phyloP scores from a whole-genome alignment of 2,113 vertebrate genomes.

The Gavialis gangeticus region DNA sequence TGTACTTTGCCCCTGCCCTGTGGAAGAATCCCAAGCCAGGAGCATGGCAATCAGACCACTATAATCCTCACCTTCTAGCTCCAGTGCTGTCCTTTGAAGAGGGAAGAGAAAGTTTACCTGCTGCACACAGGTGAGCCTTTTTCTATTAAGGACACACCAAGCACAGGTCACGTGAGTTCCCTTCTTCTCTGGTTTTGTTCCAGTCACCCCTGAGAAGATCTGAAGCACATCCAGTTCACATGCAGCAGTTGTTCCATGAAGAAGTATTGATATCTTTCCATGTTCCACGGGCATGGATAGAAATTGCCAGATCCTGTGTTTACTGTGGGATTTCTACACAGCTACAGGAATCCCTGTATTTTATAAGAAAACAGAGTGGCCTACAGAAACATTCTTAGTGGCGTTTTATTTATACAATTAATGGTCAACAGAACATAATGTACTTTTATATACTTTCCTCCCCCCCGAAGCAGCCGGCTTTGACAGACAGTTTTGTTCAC shows the following conservation, averaged over 20 bases:
- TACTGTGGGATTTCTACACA: slow-evolving; percentile 63
- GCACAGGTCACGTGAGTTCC: neutral
- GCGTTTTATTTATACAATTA: slow-evolving; percentile 67
- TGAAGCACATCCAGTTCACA: neutral
- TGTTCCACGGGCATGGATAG: neutral
- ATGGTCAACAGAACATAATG: slow-evolving; percentile 56
- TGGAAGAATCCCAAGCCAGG: slow-evolving; percentile 24
- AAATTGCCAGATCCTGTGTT: slow-evolving; percentile 54
- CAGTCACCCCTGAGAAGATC: neutral
- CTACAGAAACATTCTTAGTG: slow-evolving; percentile 50
- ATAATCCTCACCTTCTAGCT: neutral
- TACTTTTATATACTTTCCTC: slow-evolving; percentile 26
- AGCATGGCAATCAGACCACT: neutral
- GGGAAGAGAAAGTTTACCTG: slow-evolving; percentile 1
- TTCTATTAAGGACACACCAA: neutral
- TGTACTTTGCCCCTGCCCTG: neutral
- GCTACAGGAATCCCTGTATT: slow-evolving; percentile 57
- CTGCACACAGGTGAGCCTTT: neutral
- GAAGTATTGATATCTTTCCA: neutral
- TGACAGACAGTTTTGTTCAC: slow-evolving; percentile 61
- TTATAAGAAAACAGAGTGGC: slow-evolving; percentile 70
- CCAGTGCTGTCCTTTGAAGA: neutral
- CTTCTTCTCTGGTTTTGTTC: neutral
- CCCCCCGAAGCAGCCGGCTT: neutral
- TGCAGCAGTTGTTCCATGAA: neutral